Evolutionary conservation across 2,888 invertebrate genomes (phyloP), one percentile per base, ranked within the genome.

Genomic region (Bombylius discolor): DNA sequence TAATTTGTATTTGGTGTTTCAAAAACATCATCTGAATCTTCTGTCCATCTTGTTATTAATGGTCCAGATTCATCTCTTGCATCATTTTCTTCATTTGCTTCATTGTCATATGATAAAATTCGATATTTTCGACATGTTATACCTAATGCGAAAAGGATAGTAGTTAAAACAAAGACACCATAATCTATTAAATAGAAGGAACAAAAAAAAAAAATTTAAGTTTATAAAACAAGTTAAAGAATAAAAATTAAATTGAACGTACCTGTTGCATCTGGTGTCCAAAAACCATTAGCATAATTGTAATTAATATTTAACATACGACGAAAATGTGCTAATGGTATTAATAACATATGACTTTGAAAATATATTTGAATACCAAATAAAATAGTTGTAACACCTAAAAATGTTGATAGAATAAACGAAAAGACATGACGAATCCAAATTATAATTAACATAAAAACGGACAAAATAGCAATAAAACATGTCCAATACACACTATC

Each of bases 1-100:
- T 42, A 42, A 74, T 69, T 53, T n/a, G 52, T 52, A 12, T 45
- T 48, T 34, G 58, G 58, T 31, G 58, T 55, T 45, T 58, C 58
- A 48, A 58, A 58, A 31, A 58, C 58, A 50, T 56, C 56, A 50
- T 58, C 58, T 31, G 55, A 56, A 14, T 47, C 55, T 34, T 23
- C 31, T 33, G 47, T 53, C 55, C 55, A 55, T 33, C 58, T 49
- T 23, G 50, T 52, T 14, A 50, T 55, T 31, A 58, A 32, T 36
- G 53, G 53, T 11, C 11, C 12, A 23, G 31, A 5, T 33, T 56
- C 52, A 12, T 47, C 45, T n/a, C 42, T 23, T 13, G 3, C 2
- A 32, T 33, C 33, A 51, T 8, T 14, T 42, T n/a, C 3, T 23
- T 44, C n/a, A 8, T 8, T 4, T 36, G 3, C 8, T 13, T 32